Percentiles rank a stretch among this genome's conserved stretches.
phyloP scores from a whole-genome alignment of 2,888 invertebrate species.

The Synanthedon formicaeformis region DNA sequence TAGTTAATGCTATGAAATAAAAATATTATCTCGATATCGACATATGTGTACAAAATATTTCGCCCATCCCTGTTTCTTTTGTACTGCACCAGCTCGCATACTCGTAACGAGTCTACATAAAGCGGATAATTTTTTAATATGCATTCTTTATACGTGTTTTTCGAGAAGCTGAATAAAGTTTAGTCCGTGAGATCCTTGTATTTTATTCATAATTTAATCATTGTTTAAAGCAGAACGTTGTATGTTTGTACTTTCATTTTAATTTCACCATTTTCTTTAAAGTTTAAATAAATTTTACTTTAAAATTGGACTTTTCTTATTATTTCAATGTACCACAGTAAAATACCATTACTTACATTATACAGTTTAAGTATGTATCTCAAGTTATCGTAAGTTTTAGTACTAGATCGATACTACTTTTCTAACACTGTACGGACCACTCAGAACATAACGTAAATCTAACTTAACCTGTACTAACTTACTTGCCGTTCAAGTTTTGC shows the following conservation, averaged over 20 bases:
- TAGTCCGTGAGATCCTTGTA: neutral
- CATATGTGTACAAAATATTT: too few species aligned
- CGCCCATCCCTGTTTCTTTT: constrained; percentile 11
- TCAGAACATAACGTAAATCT: constrained; percentile 33
- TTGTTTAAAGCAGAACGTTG: neutral
- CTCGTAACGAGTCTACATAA: constrained; percentile 10
- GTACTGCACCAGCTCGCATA: constrained; percentile 10
- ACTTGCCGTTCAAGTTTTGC: constrained; percentile 28
- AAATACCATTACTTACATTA: too few species aligned
- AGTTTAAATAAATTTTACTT: too few species aligned
- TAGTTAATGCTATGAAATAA: too few species aligned
- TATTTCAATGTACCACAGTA: too few species aligned
- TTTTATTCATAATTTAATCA: neutral
- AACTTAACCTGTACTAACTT: constrained; percentile 43
- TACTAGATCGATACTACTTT: too few species aligned
- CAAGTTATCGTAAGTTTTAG: too few species aligned
- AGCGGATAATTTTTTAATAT: constrained; percentile 31
- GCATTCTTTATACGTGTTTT: constrained; percentile 1
- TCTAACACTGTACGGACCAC: neutral
- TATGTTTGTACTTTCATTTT: neutral
- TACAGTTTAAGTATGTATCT: too few species aligned
- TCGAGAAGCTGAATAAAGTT: neutral
- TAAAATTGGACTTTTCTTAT: too few species aligned
- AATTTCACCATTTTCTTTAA: too few species aligned
- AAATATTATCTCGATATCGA: too few species aligned